Evolutionary conservation across 1,140 invertebrate species (phyloP).

Genomic region (Apocrypta bakeri): DNA sequence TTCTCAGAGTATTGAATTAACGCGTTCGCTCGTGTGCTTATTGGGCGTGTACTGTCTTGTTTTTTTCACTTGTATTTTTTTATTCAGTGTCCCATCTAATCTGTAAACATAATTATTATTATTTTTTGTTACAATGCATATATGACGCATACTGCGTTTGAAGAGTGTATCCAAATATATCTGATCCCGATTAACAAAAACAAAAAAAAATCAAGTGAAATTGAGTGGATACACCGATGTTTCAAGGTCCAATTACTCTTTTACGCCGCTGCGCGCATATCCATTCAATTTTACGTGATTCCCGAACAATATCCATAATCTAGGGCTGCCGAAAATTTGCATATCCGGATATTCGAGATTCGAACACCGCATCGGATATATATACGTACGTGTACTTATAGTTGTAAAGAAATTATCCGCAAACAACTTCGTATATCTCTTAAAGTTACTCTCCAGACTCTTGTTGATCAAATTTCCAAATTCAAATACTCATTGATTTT

Average conservation of each 20-base stretch:
- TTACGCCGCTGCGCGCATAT: background rate
- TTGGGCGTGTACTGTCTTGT: slow-evolving; percentile 31
- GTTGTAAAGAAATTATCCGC: no score
- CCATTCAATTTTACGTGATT: slow-evolving; percentile 46
- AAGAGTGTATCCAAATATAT: background rate
- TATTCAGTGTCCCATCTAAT: slow-evolving; percentile 10
- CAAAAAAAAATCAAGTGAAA: slow-evolving; percentile 38
- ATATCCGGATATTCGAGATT: slow-evolving; percentile 46
- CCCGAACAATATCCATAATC: slow-evolving; percentile 34
- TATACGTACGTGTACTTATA: background rate
- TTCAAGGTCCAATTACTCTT: no score
- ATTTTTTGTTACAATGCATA: background rate
- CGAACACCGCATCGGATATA: slow-evolving; percentile 2
- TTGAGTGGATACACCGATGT: slow-evolving; percentile 17
- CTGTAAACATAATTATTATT: background rate
- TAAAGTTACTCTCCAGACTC: no score
- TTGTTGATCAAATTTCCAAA: no score
- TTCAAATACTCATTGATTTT: no score
- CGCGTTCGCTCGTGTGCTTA: no score
- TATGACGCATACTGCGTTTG: background rate
- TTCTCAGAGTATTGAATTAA: no score
- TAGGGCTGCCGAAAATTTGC: slow-evolving; percentile 40
- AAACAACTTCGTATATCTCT: background rate
- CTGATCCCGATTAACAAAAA: background rate
- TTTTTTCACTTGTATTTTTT: background rate